These are phyloP conservation scores for Odontomyia ornata DNA, from an alignment of 2,888 invertebrate species.

Conservation along the genomic window DNA sequence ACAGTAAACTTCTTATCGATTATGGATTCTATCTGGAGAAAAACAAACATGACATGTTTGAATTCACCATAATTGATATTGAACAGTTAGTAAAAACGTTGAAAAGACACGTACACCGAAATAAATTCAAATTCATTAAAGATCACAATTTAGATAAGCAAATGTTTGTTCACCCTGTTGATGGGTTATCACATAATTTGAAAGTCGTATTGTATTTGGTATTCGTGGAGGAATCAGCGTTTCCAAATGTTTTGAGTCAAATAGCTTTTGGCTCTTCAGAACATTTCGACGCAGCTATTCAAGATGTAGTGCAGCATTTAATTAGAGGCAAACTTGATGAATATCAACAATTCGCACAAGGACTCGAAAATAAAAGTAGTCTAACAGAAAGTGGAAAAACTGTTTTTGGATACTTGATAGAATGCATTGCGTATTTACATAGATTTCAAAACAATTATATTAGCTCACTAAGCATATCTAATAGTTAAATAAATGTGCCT, in stretches of 20 bases:
- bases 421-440: constrained; percentile 55
- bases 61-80: constrained; percentile 69
- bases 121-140: constrained; percentile 72
- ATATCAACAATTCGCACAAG: constrained; percentile 54
- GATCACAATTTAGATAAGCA: constrained; percentile 70
- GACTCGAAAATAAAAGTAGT: constrained; percentile 53
- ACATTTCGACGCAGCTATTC: constrained; percentile 50
- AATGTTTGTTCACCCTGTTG: constrained; percentile 71
- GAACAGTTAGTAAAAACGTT: constrained; percentile 61
- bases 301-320: constrained; percentile 53
- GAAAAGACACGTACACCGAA: constrained; percentile 61
- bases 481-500: constrained; percentile 47
- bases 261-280: constrained; percentile 61
- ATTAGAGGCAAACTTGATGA: constrained; percentile 57
- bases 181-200: constrained; percentile 75
- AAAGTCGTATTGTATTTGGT: constrained; percentile 60
- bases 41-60: constrained; percentile 75
- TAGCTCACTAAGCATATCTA: not conserved
- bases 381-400: constrained; percentile 56
- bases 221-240: constrained; percentile 59
- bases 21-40: constrained; percentile 83
- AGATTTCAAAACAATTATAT: constrained; percentile 49
- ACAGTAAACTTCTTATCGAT: constrained; percentile 80
- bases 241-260: constrained; percentile 60
- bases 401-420: constrained; percentile 51